These are phyloP conservation scores for Amia ocellicauda DNA, from an alignment of 2,113 vertebrate species.

Conservation along the genomic window DNA sequence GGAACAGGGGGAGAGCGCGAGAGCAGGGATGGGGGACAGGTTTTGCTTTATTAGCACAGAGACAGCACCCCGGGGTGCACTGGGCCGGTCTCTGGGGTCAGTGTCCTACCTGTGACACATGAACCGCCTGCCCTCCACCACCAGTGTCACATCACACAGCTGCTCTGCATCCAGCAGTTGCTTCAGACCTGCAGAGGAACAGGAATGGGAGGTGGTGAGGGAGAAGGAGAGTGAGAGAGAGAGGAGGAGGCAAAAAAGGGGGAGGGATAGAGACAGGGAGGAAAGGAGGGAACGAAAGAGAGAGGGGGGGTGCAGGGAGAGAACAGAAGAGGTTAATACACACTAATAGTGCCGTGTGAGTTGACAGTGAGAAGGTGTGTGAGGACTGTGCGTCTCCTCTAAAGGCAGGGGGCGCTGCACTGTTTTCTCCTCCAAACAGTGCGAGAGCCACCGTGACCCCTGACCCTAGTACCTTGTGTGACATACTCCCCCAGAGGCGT, in stretches of 20 bases:
- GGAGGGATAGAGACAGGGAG: neutral
- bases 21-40: too few species aligned
- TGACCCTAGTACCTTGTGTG: conserved; percentile 55
- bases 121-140: conserved; percentile 72
- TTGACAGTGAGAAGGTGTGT: neutral
- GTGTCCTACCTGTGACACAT: conserved; percentile 69
- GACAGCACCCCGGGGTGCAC: too few species aligned
- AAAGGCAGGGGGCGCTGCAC: too few species aligned
- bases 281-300: neutral
- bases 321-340: neutral
- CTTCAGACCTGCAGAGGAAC: conserved; percentile 56
- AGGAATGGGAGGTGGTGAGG: neutral
- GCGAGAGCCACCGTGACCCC: neutral
- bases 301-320: neutral
- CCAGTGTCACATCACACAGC: conserved; percentile 71
- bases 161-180: conserved; percentile 74
- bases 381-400: neutral
- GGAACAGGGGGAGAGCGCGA: too few species aligned
- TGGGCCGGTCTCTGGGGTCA: too few species aligned
- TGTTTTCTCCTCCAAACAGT: too few species aligned
- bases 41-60: too few species aligned
- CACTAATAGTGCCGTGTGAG: too few species aligned
- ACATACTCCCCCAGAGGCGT: conserved; percentile 71
- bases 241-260: neutral
- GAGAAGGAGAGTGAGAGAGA: neutral